Evolutionary conservation across 2,888 invertebrate species (phyloP).

Genomic region (Lymantria dispar): DNA sequence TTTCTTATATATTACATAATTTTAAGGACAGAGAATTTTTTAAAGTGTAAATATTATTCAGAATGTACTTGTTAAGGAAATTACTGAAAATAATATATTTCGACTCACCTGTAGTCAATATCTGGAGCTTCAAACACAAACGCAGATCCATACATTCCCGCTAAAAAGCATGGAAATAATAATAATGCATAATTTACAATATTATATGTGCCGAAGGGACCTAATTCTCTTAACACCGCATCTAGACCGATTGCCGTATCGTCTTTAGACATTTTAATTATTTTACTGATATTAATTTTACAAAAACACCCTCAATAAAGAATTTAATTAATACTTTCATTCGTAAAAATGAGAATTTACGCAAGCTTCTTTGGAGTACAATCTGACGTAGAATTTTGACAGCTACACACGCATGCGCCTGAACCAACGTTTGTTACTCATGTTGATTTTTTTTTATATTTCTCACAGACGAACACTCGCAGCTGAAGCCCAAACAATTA

Average conservation of each 20-base stretch:
- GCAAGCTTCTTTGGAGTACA: constrained; percentile 5
- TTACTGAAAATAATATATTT: neutral
- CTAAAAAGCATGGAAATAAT: constrained; percentile 68
- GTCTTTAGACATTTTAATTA: constrained; percentile 49
- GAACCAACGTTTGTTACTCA: neutral
- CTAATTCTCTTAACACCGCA: constrained; percentile 57
- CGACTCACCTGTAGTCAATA: constrained; percentile 61
- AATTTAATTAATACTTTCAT: constrained; percentile 15
- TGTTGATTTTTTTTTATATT: constrained; percentile 11
- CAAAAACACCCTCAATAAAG: neutral
- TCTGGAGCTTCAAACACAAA: constrained; percentile 72
- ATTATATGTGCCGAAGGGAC: constrained; percentile 69
- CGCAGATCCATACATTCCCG: constrained; percentile 70
- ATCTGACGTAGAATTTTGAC: constrained; percentile 22
- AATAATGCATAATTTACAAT: constrained; percentile 67
- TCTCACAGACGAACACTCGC: constrained; percentile 13
- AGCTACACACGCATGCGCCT: constrained; percentile 26
- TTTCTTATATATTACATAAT: no score
- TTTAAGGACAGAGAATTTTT: no score
- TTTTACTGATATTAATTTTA: constrained; percentile 26
- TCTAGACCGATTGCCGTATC: constrained; percentile 52
- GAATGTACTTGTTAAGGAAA: no score
- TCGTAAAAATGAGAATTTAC: constrained; percentile 16
- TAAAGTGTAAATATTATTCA: no score
- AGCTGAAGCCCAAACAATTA: constrained; percentile 25